Percentiles rank a stretch among this genome's conserved stretches.
Conservation (phyloP, 1,140 invertebrate species). For the Leptonema lineaticorne region DNA sequence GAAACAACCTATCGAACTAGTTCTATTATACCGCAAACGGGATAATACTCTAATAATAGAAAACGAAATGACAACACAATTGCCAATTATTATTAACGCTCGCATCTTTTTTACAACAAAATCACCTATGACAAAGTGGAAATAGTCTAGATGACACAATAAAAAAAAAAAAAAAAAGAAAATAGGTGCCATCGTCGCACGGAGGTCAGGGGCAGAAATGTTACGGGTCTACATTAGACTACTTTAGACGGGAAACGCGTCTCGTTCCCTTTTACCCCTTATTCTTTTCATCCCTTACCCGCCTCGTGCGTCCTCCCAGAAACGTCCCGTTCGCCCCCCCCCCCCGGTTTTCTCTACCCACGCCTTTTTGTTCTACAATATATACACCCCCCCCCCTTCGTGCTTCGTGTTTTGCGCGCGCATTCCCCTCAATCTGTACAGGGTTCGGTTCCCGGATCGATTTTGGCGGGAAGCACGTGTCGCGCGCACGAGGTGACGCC, state of each 20-base stretch:
- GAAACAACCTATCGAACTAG: too few species aligned
- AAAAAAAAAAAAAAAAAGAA: too few species aligned
- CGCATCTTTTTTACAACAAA: too few species aligned
- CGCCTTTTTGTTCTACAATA: too few species aligned
- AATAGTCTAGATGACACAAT: too few species aligned
- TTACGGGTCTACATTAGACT: slow-evolving; percentile 12
- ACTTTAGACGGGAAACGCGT: slow-evolving; percentile 26
- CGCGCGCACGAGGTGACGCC: slow-evolving; percentile 23
- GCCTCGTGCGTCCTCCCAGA: slow-evolving; percentile 15
- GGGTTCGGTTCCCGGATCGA: slow-evolving; percentile 24
- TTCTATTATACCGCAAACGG: too few species aligned
- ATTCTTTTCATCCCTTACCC: not conserved
- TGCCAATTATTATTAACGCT: too few species aligned
- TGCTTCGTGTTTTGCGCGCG: slow-evolving; percentile 13
- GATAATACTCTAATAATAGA: too few species aligned
- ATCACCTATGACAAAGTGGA: too few species aligned
- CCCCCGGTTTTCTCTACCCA: too few species aligned
- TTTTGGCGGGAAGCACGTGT: slow-evolving; percentile 42
- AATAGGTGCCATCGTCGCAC: not conserved
- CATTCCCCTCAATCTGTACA: not conserved
- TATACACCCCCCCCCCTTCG: not conserved
- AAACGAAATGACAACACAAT: too few species aligned
- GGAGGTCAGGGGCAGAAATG: not conserved
- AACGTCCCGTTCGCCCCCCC: not conserved
- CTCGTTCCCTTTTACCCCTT: not conserved